Conservation (phyloP, 2,888 invertebrate species). For the Pherbina coryleti region DNA sequence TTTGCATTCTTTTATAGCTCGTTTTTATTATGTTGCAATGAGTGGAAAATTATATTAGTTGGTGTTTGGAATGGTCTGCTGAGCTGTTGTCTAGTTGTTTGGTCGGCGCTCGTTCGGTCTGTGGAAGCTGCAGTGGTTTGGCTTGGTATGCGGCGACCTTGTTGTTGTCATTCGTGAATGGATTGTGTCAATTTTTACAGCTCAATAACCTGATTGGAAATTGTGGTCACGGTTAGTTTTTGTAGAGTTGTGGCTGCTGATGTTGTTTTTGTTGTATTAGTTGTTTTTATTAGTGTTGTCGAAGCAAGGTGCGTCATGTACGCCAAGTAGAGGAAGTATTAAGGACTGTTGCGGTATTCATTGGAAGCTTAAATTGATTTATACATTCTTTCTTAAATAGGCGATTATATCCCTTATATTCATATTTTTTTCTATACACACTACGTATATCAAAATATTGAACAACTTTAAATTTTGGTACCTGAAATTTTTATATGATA, state of each 20-base stretch:
- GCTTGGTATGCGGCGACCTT: constrained; percentile 12
- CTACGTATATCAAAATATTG: no score
- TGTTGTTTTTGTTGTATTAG: neutral
- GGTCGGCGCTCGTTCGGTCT: neutral
- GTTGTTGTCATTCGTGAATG: constrained; percentile 25
- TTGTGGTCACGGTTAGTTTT: constrained; percentile 12
- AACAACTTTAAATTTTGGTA: no score
- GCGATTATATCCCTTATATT: no score
- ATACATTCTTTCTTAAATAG: no score
- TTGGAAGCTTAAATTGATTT: no score
- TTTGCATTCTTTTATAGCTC: neutral
- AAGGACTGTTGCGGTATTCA: neutral
- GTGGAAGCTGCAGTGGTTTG: neutral
- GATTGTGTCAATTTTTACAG: constrained; percentile 35
- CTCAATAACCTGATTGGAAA: constrained; percentile 29
- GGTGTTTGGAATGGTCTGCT: neutral
- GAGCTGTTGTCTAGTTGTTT: neutral
- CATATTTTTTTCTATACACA: no score
- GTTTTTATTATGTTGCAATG: neutral
- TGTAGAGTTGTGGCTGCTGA: neutral
- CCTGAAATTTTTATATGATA: no score
- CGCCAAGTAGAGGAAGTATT: neutral
- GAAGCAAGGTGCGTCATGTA: neutral
- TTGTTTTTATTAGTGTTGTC: neutral
- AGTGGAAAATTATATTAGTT: constrained; percentile 1